These are phyloP conservation scores for Linnaemya vulpina DNA, from an alignment of 2,888 invertebrate genomes.

Conservation along the genomic window DNA sequence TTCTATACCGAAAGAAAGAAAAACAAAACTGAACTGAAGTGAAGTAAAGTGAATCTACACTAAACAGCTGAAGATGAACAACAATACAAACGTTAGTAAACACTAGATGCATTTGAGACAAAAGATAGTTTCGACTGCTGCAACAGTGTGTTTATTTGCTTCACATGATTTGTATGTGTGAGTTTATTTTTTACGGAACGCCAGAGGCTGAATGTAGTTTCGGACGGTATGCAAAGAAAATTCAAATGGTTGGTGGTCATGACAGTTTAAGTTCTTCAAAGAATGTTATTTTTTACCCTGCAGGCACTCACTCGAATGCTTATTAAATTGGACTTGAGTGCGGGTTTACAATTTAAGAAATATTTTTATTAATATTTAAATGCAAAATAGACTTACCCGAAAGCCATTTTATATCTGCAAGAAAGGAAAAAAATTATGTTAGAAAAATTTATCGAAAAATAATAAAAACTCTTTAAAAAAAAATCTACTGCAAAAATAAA, in stretches of 20 bases:
- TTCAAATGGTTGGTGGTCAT: neutral
- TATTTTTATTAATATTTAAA: neutral
- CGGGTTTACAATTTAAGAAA: neutral
- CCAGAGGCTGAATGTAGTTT: conserved; percentile 35
- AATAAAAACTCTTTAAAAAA: too few species aligned
- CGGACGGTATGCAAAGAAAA: conserved; percentile 8
- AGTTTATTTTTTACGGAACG: neutral
- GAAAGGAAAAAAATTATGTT: neutral
- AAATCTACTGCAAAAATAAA: too few species aligned
- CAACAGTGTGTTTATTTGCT: conserved; percentile 34
- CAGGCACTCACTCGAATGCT: too few species aligned
- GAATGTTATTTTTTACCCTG: neutral
- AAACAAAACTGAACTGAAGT: conserved; percentile 27
- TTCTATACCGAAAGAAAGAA: conserved; percentile 1
- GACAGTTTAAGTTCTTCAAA: neutral
- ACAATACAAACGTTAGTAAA: conserved; percentile 65
- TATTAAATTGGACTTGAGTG: neutral
- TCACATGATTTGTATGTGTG: conserved; percentile 15
- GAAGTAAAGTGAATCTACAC: too few species aligned
- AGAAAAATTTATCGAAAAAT: too few species aligned
- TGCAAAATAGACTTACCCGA: neutral
- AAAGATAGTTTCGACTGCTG: conserved; percentile 40
- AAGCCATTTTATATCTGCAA: conserved; percentile 16
- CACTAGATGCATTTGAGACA: conserved; percentile 67
- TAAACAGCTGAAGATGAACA: conserved; percentile 54